Evolutionary conservation across 2,888 invertebrate species (phyloP), one percentile per base, ranked within the genome.

Genomic region (Geophilus truncorum): DNA sequence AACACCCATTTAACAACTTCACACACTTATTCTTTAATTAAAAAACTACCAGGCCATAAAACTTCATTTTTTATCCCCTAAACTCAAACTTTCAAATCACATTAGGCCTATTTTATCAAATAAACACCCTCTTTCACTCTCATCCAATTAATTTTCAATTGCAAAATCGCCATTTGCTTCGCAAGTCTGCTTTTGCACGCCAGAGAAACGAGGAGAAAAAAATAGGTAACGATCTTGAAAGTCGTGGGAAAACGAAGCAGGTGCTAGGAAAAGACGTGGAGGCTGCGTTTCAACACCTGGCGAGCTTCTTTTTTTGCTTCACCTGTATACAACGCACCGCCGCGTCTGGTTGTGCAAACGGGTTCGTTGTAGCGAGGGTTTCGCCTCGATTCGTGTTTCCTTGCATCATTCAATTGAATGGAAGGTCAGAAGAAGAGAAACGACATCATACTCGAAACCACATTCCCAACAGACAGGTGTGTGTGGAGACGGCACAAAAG

Each of bases 341-440:
- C 18, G 18, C 15, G 18, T 57, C 57, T 57, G 57, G 57, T 57
- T 57, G 57, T 7, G 9, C 23, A 57, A 57, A 57, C 57, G 7
- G 18, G 18, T 57, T 57, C 57, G 57, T 18, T 57, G 15, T 18
- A 57, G 18, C 57, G 57, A 57, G 57, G 57, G 21, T 57, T 18
- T 57, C 57, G n/a, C 57, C 57, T 57, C 15, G 57, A 57, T 57
- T 57, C 40, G 40, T 40, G 40, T 40, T 40, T 15, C 57, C 57
- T 57, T 57, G 57, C 57, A 57, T 57, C 57, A 57, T 57, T 57
- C 57, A 5, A 57, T 57, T 57, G 18, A 57, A 57, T 57, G 9
- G 57, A 57, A 57, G 57, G 57, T 57, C 57, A 57, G 57, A 57
- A 57, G 57, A 57, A 57, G 57, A 57, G 57, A 57, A 57, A 57